Evolutionary conservation across 2,888 invertebrate genomes (phyloP), one percentile per base, ranked within the genome.

Genomic region (Pollenia labialis): DNA sequence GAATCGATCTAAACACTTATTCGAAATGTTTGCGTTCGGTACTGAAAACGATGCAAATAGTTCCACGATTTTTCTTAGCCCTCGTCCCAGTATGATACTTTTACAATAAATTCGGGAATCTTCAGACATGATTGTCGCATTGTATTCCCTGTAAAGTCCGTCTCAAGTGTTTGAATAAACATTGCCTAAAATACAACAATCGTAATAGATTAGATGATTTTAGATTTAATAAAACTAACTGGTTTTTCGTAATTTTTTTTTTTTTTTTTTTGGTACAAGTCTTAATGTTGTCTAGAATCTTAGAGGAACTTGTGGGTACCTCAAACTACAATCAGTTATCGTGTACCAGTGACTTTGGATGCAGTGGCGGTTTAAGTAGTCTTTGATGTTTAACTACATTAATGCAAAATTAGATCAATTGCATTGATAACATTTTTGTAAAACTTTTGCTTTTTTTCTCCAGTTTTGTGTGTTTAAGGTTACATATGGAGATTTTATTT

Each of bases 151-250:
- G 82, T 23, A 14, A 82, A 18, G 11, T 1, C 0, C 11, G 69
- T 40, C 12, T 18, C 2, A 40, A 40, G 62, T 82, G 76, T 82
- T 69, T 42, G 16, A 18, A 1, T 12, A 71, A 23, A 66, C 18
- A 81, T 75, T 82, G 82, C 58, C 86, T 64, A 80, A 83, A 83
- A 87, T 54, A 77, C 84, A 81, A 81, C 81, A 87, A 87, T 84
- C 84, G 87, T 84, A 87, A 81, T 81, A 87, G 87, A 87, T 87
- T 77, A 87, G 84, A 87, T 84, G 81, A 72, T 54, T 87, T 76
- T 81, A 77, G 81, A 81, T 84, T 77, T 84, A 84, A 84, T 68
- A 81, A 77, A 84, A 77, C 54, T 62, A 87, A 87, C 87, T 87
- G 84, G 87, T 87, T 84, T 72, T 52, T 12, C 42, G 42, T 64